Percentiles rank a stretch among this genome's conserved stretches.
phyloP scores from a whole-genome alignment of 1,140 invertebrate genomes.

The Pissodes strobi region DNA sequence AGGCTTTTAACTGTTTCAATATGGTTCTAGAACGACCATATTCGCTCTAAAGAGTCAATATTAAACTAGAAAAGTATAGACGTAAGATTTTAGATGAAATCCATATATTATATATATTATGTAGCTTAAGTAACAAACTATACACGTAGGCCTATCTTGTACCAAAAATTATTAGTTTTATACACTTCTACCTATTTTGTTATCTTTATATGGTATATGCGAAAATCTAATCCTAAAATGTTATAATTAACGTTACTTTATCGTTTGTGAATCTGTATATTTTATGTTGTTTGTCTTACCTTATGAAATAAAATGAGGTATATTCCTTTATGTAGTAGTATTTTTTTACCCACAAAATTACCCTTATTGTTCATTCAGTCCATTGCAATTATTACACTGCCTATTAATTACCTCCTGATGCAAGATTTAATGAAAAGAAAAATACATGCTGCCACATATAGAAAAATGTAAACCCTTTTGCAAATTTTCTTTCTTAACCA shows the following conservation, averaged over 20 bases:
- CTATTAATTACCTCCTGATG: too few relatives aligned
- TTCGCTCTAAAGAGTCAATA: conserved; percentile 54
- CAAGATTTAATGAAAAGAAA: too few relatives aligned
- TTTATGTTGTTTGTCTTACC: conserved; percentile 44
- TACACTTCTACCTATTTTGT: conserved; percentile 50
- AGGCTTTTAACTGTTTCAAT: conserved; percentile 48
- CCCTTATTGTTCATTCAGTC: too few relatives aligned
- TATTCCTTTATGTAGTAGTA: conserved; percentile 36
- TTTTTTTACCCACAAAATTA: too few relatives aligned
- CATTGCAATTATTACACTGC: too few relatives aligned
- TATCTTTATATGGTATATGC: conserved; percentile 45
- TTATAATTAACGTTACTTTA: conserved; percentile 39
- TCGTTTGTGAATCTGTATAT: conserved; percentile 37
- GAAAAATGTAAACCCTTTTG: too few relatives aligned
- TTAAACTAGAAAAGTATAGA: conserved; percentile 50
- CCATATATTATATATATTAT: conserved; percentile 40
- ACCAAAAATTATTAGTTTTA: conserved; percentile 51
- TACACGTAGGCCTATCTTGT: conserved; percentile 53
- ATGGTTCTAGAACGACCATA: conserved; percentile 41
- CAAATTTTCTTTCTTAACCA: too few relatives aligned
- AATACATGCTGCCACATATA: too few relatives aligned
- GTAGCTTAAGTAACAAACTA: conserved; percentile 50
- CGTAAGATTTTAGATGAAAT: conserved; percentile 44
- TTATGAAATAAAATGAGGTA: conserved; percentile 45
- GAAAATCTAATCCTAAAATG: conserved; percentile 41